Evolutionary conservation across 2,113 vertebrate species (phyloP).

Genomic region (Pardalotus punctatus): DNA sequence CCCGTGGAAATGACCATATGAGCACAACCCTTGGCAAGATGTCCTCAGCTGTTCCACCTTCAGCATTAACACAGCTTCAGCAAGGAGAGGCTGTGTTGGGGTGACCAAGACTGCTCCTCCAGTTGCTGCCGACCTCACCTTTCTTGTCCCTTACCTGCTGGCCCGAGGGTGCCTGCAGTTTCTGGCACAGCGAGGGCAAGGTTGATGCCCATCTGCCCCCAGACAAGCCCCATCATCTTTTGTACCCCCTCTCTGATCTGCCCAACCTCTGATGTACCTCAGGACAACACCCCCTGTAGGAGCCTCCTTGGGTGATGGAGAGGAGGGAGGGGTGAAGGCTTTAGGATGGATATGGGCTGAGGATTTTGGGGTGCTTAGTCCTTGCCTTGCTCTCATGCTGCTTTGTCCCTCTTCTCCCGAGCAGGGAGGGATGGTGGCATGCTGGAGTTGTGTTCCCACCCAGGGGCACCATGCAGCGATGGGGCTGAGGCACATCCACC

Average conservation of each 20-base stretch:
- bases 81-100: not conserved
- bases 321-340: not conserved
- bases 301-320: not conserved
- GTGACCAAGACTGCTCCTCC: not conserved
- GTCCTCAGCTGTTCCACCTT: not conserved
- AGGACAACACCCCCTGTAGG: not conserved
- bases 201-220: not conserved
- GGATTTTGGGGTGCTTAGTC: not conserved
- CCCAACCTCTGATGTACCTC: not conserved
- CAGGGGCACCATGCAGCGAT: not conserved
- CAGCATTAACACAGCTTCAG: not conserved
- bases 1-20: not conserved
- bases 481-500: not conserved
- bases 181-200: not conserved
- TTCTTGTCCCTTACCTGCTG: not conserved
- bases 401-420: not conserved
- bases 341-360: not conserved
- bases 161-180: not conserved
- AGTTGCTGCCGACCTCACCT: not conserved
- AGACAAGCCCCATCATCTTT: not conserved
- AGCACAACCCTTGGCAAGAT: fast-evolving
- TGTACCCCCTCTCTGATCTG: not conserved
- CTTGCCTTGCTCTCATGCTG: not conserved
- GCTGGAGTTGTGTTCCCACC: not conserved
- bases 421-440: not conserved